These are phyloP conservation scores for Porites lutea DNA, from an alignment of 64 coral and sea anemone genomes.

Conservation along the genomic window DNA sequence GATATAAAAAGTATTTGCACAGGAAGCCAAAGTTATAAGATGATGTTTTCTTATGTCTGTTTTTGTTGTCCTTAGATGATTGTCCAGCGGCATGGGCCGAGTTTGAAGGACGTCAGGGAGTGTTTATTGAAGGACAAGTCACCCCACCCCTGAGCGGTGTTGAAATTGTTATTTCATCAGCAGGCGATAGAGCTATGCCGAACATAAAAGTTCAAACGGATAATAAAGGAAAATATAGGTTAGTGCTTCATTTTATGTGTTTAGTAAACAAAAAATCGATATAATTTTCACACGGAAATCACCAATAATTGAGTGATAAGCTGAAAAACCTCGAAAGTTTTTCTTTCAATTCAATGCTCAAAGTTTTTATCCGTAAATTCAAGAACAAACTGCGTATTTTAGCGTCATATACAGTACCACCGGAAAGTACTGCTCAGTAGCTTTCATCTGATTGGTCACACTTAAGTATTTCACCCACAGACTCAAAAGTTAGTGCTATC, in stretches of 20 bases:
- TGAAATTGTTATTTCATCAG: conserved; percentile 76
- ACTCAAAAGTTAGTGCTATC: background rate
- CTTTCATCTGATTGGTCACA: no score
- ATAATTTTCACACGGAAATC: no score
- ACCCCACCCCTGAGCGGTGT: conserved; percentile 84
- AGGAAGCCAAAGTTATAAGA: no score
- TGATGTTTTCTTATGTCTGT: background rate
- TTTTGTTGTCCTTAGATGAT: conserved; percentile 62
- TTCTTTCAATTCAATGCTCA: no score
- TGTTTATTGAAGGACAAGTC: conserved; percentile 89
- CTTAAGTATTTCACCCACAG: background rate
- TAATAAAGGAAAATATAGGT: conserved; percentile 90
- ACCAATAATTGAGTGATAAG: no score
- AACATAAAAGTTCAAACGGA: conserved; percentile 73
- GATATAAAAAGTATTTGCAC: no score
- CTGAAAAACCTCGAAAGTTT: no score
- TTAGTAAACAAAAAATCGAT: no score
- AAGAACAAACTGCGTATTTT: no score
- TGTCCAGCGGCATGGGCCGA: conserved; percentile 87
- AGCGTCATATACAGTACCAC: no score
- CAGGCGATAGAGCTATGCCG: conserved; percentile 11
- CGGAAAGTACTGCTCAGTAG: no score
- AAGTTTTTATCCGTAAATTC: no score
- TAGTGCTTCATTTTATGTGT: background rate
- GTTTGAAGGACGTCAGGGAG: conserved; percentile 80